Evolutionary conservation across 1,140 invertebrate genomes (phyloP).

Genomic region (Ips nitidus): DNA sequence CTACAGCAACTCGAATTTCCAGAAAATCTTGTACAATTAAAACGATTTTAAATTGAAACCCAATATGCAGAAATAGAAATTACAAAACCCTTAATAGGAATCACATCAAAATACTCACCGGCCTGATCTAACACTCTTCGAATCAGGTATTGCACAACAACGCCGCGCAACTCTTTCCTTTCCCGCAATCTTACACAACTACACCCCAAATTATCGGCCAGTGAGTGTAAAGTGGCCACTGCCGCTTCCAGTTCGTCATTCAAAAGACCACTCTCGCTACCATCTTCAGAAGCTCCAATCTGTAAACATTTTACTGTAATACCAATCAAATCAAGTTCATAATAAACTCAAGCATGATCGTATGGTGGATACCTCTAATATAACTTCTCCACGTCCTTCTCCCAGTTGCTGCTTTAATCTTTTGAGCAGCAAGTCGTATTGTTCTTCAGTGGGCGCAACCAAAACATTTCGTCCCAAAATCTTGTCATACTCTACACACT

Average conservation of each 20-base stretch:
- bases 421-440: conserved; percentile 79
- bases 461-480: conserved; percentile 70
- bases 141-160: conserved; percentile 83
- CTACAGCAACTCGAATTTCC: conserved; percentile 97
- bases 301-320: conserved; percentile 22
- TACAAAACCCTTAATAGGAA: too few species aligned
- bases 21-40: conserved; percentile 74
- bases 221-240: conserved; percentile 82
- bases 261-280: conserved; percentile 76
- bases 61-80: too few species aligned
- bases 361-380: conserved; percentile 67
- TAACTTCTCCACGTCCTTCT: conserved; percentile 91
- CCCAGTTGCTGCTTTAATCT: conserved; percentile 79
- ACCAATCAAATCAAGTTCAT: too few species aligned
- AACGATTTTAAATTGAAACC: too few species aligned
- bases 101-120: conserved; percentile 35
- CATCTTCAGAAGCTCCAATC: conserved; percentile 57
- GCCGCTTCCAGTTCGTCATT: conserved; percentile 88
- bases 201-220: conserved; percentile 79
- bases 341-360: background rate
- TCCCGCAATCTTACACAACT: conserved; percentile 83
- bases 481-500: conserved; percentile 46
- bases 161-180: conserved; percentile 62
- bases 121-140: conserved; percentile 63
- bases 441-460: conserved; percentile 83